Evolutionary conservation across 2,888 invertebrate genomes (phyloP).

Genomic region (Clanis bilineata): DNA sequence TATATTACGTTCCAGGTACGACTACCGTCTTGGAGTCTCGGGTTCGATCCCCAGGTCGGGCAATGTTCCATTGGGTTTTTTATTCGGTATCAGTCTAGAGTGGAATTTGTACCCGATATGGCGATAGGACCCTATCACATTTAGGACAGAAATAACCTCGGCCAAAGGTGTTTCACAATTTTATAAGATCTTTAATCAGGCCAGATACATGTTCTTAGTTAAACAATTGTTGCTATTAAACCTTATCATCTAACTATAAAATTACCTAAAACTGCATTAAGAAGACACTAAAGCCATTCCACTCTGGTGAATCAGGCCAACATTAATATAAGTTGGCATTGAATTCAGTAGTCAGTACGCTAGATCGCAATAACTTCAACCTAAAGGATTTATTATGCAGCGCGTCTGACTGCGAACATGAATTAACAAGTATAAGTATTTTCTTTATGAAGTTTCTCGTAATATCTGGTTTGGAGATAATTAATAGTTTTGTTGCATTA

Average conservation of each 20-base stretch:
- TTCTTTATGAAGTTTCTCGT: background rate
- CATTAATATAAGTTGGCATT: constrained; percentile 37
- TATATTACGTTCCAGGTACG: no score
- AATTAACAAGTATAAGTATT: constrained; percentile 21
- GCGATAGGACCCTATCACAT: no score
- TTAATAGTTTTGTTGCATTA: background rate
- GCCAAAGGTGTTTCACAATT: no score
- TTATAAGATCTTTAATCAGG: no score
- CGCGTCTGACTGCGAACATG: constrained; percentile 29
- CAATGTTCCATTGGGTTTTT: no score
- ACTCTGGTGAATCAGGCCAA: constrained; percentile 10
- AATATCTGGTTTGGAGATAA: background rate
- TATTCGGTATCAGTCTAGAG: no score
- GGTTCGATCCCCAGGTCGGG: no score
- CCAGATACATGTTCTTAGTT: no score
- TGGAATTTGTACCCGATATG: no score
- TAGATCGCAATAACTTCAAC: constrained; percentile 33
- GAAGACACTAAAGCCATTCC: background rate
- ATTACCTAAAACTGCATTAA: background rate
- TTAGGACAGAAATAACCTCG: no score
- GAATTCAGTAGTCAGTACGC: constrained; percentile 22
- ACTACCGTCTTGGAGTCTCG: no score
- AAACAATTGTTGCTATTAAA: no score
- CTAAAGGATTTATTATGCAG: constrained; percentile 39
- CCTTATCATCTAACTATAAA: background rate